Percentiles rank a stretch among this genome's conserved stretches.
Conservation (phyloP, 2,797 vertebrate species). For the Spinibarbus caldwelli region DNA sequence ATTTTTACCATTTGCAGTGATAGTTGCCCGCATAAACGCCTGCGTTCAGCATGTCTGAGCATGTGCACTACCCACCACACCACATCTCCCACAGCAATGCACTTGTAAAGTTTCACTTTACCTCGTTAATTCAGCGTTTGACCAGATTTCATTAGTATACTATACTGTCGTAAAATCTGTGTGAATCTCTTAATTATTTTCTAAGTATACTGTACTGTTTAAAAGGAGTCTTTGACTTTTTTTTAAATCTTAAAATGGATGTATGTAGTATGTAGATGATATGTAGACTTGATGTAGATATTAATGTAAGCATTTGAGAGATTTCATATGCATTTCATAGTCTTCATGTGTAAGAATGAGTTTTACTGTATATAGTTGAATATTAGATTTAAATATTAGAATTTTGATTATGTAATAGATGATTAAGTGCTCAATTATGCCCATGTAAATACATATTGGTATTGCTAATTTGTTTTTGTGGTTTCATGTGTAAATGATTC, state of each 20-base stretch:
- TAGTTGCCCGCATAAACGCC: neutral
- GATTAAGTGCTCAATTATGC: neutral
- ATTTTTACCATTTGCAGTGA: neutral
- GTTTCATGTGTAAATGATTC: neutral
- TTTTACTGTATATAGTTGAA: neutral
- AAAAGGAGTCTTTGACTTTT: neutral
- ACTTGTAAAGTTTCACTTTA: conserved; percentile 42
- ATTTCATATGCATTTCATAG: neutral
- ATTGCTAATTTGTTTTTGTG: neutral
- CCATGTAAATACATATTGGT: neutral
- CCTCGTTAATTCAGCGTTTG: conserved; percentile 12
- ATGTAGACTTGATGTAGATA: conserved; percentile 8
- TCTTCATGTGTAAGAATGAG: neutral
- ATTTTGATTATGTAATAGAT: neutral
- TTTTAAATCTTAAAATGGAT: neutral
- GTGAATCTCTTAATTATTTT: conserved; percentile 4
- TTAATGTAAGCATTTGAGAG: conserved; percentile 4
- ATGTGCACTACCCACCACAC: neutral
- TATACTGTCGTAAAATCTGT: neutral
- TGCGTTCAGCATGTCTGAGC: neutral
- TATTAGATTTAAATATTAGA: neutral
- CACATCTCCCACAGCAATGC: neutral
- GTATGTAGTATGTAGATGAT: neutral
- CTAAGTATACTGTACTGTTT: conserved; percentile 47
- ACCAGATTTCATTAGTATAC: neutral